A percentile compares a stretch with the other conserved stretches of the same genome.
Evolutionary conservation across 1,140 invertebrate genomes (phyloP).

Genomic region (Orius laevigatus): DNA sequence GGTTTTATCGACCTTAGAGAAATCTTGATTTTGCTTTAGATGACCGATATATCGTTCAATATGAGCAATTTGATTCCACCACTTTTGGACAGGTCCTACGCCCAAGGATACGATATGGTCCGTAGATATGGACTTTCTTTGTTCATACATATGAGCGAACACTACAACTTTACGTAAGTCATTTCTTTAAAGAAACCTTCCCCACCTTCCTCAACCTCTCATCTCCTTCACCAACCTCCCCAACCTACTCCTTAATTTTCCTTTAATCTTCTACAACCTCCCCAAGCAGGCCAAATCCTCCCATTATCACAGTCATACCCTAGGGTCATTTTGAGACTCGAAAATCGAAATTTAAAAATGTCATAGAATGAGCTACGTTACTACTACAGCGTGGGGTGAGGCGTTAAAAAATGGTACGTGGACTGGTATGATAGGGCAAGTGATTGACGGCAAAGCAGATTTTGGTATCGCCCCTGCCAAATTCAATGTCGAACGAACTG

Average conservation of each 20-base stretch:
- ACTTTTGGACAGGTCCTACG: conserved; percentile 8
- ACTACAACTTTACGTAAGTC: conserved; percentile 10
- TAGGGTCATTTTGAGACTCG: too few relatives aligned
- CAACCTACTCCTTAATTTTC: too few relatives aligned
- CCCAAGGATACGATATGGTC: conserved; percentile 6
- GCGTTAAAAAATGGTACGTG: conserved; percentile 1
- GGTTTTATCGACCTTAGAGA: background rate
- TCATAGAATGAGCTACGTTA: conserved; percentile 6
- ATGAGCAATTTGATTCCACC: conserved; percentile 3
- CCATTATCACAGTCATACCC: too few relatives aligned
- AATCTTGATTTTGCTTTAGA: conserved; percentile 1
- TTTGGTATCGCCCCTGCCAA: conserved; percentile 9
- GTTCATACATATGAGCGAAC: conserved; percentile 8
- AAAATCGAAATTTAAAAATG: too few relatives aligned
- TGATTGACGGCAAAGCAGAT: conserved; percentile 6
- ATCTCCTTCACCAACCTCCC: too few relatives aligned
- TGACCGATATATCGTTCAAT: conserved; percentile 11
- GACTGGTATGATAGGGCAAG: conserved; percentile 11
- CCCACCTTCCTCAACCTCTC: too few relatives aligned
- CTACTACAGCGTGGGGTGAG: conserved; percentile 8
- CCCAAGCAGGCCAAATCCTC: too few relatives aligned
- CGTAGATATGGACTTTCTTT: conserved; percentile 7
- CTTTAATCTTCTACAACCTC: too few relatives aligned
- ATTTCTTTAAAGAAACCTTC: background rate
- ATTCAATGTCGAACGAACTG: background rate